Evolutionary conservation across 2,888 invertebrate genomes (phyloP).

Genomic region (Eurois occulta): DNA sequence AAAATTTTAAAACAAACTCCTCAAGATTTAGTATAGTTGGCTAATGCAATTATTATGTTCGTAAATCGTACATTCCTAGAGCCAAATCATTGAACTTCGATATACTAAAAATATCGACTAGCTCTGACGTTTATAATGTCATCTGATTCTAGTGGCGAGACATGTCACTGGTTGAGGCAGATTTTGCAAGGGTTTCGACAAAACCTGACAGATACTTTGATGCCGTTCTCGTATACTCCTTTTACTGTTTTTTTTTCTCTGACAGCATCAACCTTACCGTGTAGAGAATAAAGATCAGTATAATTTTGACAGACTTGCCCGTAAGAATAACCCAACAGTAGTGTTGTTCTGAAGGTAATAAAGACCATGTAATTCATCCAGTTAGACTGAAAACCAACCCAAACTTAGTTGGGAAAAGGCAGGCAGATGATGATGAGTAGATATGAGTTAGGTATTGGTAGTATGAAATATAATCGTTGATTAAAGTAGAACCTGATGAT

Average conservation of each 20-base stretch:
- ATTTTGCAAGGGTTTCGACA: neutral
- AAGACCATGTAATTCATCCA: neutral
- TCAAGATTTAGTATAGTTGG: constrained; percentile 4
- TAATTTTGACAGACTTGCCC: neutral
- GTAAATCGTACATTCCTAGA: constrained; percentile 46
- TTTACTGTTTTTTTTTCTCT: neutral
- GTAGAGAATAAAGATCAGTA: neutral
- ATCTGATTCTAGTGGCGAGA: constrained; percentile 5
- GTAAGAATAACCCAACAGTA: neutral
- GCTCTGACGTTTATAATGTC: constrained; percentile 11
- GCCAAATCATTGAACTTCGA: constrained; percentile 58
- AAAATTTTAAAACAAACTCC: constrained; percentile 5
- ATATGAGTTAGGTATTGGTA: neutral
- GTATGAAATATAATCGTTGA: neutral
- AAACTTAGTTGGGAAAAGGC: neutral
- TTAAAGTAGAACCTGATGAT: neutral
- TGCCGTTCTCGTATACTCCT: too few species aligned
- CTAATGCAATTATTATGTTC: constrained; percentile 17
- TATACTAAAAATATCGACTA: constrained; percentile 48
- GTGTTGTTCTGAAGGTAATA: neutral
- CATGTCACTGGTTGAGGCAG: neutral
- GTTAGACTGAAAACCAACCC: neutral
- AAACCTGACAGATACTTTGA: neutral
- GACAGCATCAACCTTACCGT: neutral
- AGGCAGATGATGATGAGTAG: neutral